Evolutionary conservation across 2,797 vertebrate genomes (phyloP).

Genomic region (Sebastes goodei): DNA sequence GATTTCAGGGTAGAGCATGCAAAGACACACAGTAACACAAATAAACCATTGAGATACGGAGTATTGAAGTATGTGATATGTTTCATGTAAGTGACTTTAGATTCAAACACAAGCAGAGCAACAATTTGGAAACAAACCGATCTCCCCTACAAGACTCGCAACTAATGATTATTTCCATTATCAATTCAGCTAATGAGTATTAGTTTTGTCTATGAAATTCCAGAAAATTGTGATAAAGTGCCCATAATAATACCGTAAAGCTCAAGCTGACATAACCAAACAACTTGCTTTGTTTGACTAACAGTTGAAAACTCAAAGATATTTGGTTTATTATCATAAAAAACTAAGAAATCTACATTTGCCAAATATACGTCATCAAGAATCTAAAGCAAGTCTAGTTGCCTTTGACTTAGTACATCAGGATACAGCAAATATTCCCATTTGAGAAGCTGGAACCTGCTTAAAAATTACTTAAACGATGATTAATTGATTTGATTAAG

Average conservation of each 20-base stretch:
- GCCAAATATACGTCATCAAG: background rate
- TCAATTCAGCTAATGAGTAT: background rate
- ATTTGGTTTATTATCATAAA: background rate
- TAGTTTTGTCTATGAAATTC: background rate
- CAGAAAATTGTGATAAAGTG: background rate
- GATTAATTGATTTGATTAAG: background rate
- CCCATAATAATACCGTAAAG: too few species aligned
- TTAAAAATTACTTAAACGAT: background rate
- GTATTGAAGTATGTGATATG: slow-evolving; percentile 13
- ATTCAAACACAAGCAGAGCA: background rate
- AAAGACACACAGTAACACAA: background rate
- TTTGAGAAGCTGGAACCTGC: background rate
- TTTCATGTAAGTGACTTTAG: background rate
- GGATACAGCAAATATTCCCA: background rate
- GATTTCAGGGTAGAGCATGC: background rate
- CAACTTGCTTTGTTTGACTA: background rate
- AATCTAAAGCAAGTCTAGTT: background rate
- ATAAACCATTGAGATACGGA: slow-evolving; percentile 3
- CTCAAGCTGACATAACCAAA: background rate
- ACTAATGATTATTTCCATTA: background rate
- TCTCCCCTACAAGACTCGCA: background rate
- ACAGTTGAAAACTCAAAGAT: background rate
- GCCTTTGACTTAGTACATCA: too few species aligned
- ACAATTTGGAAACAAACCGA: background rate
- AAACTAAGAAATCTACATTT: background rate